phyloP scores from a whole-genome alignment of 1,140 invertebrate species.

The Trichogramma pretiosum region DNA sequence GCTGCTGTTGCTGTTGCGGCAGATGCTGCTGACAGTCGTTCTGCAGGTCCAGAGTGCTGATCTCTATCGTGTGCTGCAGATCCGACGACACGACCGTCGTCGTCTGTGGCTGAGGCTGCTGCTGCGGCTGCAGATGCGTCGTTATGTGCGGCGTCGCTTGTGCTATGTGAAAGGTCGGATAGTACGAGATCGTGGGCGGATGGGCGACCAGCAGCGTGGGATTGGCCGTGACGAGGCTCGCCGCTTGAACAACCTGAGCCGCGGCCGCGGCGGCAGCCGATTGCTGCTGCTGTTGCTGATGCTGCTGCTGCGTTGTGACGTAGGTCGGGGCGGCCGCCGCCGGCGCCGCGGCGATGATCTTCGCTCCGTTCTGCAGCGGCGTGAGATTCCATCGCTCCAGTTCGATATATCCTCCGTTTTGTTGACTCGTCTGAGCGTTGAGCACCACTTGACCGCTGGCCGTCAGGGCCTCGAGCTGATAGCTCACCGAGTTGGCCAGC shows the following conservation, averaged over 20 bases:
- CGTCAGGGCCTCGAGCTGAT: constrained; percentile 30
- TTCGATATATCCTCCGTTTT: constrained; percentile 64
- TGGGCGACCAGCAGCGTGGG: constrained; percentile 57
- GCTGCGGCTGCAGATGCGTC: not conserved
- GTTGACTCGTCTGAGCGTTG: constrained; percentile 36
- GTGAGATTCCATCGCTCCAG: constrained; percentile 63
- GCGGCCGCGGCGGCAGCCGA: constrained; percentile 20
- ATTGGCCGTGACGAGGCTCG: constrained; percentile 40
- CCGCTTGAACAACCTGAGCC: constrained; percentile 45
- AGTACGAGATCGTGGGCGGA: constrained; percentile 54
- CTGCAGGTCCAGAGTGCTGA: too few species aligned
- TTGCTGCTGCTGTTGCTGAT: constrained; percentile 6
- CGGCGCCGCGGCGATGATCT: constrained; percentile 53
- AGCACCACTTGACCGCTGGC: not conserved
- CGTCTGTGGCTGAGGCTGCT: too few species aligned
- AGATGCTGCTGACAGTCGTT: constrained; percentile 8
- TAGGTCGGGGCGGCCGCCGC: constrained; percentile 42
- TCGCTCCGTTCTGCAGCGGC: constrained; percentile 48
- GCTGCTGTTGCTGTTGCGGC: not conserved
- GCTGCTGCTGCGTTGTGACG: not conserved
- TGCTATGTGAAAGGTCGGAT: constrained; percentile 57
- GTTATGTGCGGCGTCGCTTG: constrained; percentile 16
- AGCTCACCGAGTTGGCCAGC: constrained; percentile 7
- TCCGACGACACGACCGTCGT: too few species aligned
- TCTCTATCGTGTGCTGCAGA: too few species aligned